Percentiles rank a stretch among this genome's conserved stretches.
These are phyloP conservation scores for Coccyzus lansbergi DNA, from an alignment of 2,797 vertebrate species.

Conservation along the genomic window DNA sequence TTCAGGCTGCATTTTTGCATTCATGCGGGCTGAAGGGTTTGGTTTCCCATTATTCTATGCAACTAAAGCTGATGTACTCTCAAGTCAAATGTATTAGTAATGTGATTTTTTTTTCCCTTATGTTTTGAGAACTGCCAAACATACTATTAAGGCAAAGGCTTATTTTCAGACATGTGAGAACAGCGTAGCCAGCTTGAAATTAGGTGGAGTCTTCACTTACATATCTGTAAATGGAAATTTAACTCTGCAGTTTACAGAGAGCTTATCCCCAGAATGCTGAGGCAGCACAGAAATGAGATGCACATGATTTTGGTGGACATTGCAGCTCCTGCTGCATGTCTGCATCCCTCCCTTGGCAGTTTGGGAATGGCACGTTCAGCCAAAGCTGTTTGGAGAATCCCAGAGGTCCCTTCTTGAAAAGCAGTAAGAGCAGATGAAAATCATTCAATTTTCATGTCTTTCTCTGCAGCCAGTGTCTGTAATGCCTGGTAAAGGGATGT, in stretches of 20 bases:
- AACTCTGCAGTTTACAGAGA: background rate
- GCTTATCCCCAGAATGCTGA: background rate
- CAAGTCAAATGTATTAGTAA: background rate
- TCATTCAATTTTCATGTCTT: background rate
- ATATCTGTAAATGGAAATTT: background rate
- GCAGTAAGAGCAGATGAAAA: background rate
- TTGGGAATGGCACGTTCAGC: background rate
- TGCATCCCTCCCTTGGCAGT: fast-evolving
- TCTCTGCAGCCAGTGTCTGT: fast-evolving
- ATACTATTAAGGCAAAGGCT: background rate
- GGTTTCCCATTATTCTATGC: background rate
- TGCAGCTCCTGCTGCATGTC: fast-evolving
- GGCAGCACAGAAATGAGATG: background rate
- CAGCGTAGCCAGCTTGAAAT: background rate
- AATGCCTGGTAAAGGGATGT: background rate
- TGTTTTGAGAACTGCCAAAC: background rate
- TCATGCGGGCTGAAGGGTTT: background rate
- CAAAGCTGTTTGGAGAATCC: background rate
- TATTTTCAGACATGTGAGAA: background rate
- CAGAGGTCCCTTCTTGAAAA: background rate
- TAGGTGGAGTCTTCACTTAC: background rate
- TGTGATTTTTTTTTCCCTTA: background rate
- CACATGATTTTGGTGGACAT: background rate
- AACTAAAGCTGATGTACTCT: background rate
- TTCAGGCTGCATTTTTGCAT: background rate